Base-by-base conservation (phyloP, 2,113 vertebrate genomes). In the Python bivittatus region DNA sequence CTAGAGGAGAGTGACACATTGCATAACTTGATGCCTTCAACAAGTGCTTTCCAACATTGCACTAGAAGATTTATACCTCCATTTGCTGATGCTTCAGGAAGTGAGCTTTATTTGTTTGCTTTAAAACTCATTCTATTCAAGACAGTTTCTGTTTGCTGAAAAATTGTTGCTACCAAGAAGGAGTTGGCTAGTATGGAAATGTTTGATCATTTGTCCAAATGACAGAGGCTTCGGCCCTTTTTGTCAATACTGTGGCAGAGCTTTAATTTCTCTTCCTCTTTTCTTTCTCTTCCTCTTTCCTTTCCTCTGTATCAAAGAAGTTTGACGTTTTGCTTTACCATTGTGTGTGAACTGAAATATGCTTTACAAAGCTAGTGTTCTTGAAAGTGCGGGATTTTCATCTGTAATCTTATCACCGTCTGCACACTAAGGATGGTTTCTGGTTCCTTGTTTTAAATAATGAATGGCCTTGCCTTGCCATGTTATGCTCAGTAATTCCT, bases 381-480 rank as follows among this genome's bases (percentile, higher is more conserved):
- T 64, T 33, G 11, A 53, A 79, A 11, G 3, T 89, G n/a, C 17
- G 53, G 2, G 22, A 52, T 84, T 89, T 44, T 54, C 57, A 6
- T 1, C 33, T 91, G 86, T 91, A 88, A 91, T 27, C 33, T 88
- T 61, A 84, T 13, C 57, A n/a, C 48, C 86, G 48, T 85, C 58
- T 52, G 9, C 0, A 0, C 57, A 57, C 52, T 0, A 29, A 90
- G n/a, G 12, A 7, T 88, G 0, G 0, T 86, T 87, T 44, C 1
- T 0, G 4, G 27, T 33, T 44, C 83, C 87, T 20, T 84, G 33
- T 60, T 88, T 92, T 91, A 88, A 25, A 89, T 92, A 90, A 89
- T 95, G 79, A 44, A 48, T 90, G 48, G 68, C 53, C 64, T 91
- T 20, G 0, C 93, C 86, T 86, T 84, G 57, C 84, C 60, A 42